Base-by-base conservation (phyloP, 1,140 invertebrate genomes). In the Drosophila sucinea region DNA sequence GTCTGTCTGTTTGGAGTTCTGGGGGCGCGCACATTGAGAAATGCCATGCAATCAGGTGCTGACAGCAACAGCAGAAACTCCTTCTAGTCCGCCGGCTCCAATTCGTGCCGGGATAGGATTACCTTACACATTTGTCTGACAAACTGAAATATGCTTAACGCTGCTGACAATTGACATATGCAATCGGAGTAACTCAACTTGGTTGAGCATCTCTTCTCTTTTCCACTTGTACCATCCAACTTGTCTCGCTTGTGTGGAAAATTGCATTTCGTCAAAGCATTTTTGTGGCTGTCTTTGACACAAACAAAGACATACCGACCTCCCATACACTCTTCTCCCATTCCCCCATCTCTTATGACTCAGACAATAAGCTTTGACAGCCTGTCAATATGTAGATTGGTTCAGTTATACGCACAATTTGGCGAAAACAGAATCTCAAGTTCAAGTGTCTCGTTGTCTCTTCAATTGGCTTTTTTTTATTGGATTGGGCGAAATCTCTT, bases 191-290 rank as follows among this genome's bases (percentile, higher is more conserved):
- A 67, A 27, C 54, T 51, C 44, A 27, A 66, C 51, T 44, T 64
- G 51, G 35, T 38, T 38, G 60, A 72, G 56, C 67, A 38, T 38
- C 58, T 17, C 41, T 23, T 58, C 57, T 63, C 60, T 8, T 10
- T 10, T 3, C 10, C 33, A 35, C 68, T 60, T 56, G 17, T 44
- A 7, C 44, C 17, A 4, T 61, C 23, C 7, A 25, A 41, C 35
- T 25, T 27, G 33, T 60, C 3, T 60, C 11, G 71, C 77, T 58
- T 72, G 17, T 51, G 73, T 63, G 44, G 73, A 68, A 89, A 89
- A 89, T 89, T 89, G 84, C 84, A 89, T 89, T 89, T 89, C 78
- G 62, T 89, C 84, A 89, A 84, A 89, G 77, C 77, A 89, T 83
- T 89, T 71, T 65, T 87, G 84, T 80, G 85, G 77, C 80, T 79